Percentiles rank a stretch among this genome's conserved stretches.
These are phyloP conservation scores for Phocoena phocoena DNA, from an alignment of 2,113 vertebrate species.

Conservation along the genomic window DNA sequence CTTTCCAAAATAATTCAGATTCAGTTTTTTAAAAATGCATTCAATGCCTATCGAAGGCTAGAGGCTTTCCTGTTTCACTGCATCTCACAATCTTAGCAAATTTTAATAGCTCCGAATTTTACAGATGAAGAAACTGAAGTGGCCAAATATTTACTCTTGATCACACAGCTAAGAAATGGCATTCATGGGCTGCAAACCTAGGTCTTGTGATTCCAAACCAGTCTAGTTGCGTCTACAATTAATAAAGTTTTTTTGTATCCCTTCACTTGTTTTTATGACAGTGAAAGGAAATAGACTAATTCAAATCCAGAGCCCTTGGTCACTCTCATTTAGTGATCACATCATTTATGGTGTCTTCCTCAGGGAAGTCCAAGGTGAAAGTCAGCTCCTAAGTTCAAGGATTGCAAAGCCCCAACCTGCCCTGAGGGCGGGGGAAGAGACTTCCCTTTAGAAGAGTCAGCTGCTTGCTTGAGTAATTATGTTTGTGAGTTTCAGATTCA, in stretches of 20 bases:
- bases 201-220: no score
- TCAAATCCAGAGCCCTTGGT: no score
- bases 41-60: neutral
- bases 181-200: no score
- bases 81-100: neutral
- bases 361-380: no score
- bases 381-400: neutral
- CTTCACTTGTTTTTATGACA: no score
- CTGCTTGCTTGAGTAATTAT: neutral
- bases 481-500: slow-evolving; percentile 48
- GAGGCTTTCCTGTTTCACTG: neutral
- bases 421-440: no score
- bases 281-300: no score
- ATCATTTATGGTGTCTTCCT: no score
- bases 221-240: no score
- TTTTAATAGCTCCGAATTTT: slow-evolving; percentile 30
- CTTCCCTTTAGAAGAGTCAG: neutral
- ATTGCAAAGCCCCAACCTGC: neutral
- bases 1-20: slow-evolving; percentile 39
- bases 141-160: neutral
- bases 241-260: no score
- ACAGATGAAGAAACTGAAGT: neutral
- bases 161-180: neutral
- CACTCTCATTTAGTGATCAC: no score
- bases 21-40: neutral